Evolutionary conservation across 2,888 invertebrate genomes (phyloP).

Genomic region (Brachycybe producta): DNA sequence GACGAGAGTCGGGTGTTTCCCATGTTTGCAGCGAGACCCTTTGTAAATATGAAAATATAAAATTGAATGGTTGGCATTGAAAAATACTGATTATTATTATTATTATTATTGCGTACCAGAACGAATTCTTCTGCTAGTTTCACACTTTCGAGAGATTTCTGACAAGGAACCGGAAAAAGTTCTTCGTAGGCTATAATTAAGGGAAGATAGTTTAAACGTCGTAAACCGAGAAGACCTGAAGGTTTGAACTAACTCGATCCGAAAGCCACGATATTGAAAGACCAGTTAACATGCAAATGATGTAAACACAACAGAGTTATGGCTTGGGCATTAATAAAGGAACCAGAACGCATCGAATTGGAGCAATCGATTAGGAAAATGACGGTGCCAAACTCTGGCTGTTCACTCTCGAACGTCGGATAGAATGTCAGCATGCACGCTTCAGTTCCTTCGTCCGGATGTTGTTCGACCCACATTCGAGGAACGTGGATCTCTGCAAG

Average conservation of each 20-base stretch:
- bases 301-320: conserved; percentile 30
- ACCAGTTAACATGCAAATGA: conserved; percentile 29
- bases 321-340: conserved; percentile 30
- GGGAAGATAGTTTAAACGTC: not conserved
- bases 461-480: conserved; percentile 36
- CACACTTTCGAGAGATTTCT: conserved; percentile 3
- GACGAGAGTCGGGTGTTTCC: conserved; percentile 14
- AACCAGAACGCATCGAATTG: conserved; percentile 34
- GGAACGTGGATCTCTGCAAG: conserved; percentile 36
- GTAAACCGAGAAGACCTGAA: not conserved
- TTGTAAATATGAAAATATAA: too few relatives aligned
- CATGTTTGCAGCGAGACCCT: conserved; percentile 1
- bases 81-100: too few relatives aligned
- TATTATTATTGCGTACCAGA: not conserved
- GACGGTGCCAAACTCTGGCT: conserved; percentile 26
- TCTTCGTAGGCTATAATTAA: conserved; percentile 14
- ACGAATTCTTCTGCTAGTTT: conserved; percentile 16
- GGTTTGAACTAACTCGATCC: conserved; percentile 24
- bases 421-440: conserved; percentile 37
- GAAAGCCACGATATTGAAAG: conserved; percentile 37
- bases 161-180: conserved; percentile 12
- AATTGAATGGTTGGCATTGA: too few relatives aligned
- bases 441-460: conserved; percentile 27
- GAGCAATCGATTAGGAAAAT: conserved; percentile 35
- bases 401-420: conserved; percentile 32